Evolutionary conservation across 2,888 invertebrate genomes (phyloP), one percentile per base, ranked within the genome.

Genomic region (Nudaria mundana): DNA sequence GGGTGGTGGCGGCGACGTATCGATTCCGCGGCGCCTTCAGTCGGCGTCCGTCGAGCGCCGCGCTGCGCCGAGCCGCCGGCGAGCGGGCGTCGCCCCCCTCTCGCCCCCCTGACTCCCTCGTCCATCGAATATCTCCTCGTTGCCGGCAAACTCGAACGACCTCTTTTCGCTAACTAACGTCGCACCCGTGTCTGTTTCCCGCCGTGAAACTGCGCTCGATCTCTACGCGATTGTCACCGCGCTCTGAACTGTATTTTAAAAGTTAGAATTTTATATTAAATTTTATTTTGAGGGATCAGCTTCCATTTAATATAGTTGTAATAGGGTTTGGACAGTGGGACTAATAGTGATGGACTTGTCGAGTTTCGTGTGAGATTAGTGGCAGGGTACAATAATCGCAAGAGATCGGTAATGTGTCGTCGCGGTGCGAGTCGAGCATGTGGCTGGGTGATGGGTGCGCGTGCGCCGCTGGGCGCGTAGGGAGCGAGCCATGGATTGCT

Each of bases 11-110:
- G 77, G 73, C 73, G 67, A 76, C 78, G 76, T 86, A 86, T 87
- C 85, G 87, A 87, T 86, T 85, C 82, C 78, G 73, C 71, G 82
- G 67, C 79, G 83, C 77, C 81, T 80, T 85, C 85, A 86, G 87
- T 85, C 85, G 87, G 81, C 85, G 84, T 79, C 81, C 83, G 86
- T 80, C 85, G 80, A 83, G 86, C 85, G 86, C 82, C 85, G 85
- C 81, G 86, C 81, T 82, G 86, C 85, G 86, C 85, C 83, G 85
- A 81, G 83, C 70, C 74, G 76, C 76, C 76, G 77, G 74, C 77
- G 81, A 77, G 83, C 81, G 78, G 79, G 80, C 81, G 78, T 76
- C 77, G 68, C 72, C 71, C 75, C 73, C 60, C 73, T 69, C 76
- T 67, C 71, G 55, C 65, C 66, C 64, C 67, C 41, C 62, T 47